Evolutionary conservation across 1,140 invertebrate genomes (phyloP).

Genomic region (Bombus confusus): DNA sequence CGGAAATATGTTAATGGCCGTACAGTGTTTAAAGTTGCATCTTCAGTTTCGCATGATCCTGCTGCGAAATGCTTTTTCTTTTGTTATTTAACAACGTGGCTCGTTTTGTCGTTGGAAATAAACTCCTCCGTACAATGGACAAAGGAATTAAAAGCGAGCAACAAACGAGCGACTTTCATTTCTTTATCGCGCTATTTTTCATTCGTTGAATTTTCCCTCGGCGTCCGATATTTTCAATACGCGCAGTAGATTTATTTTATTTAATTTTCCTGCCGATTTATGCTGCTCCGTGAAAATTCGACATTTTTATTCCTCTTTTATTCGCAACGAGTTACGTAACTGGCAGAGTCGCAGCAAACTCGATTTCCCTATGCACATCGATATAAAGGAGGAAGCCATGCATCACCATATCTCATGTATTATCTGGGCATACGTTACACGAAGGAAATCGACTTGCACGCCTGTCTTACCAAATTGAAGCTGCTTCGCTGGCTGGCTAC

Average conservation of each 20-base stretch:
- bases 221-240: no score
- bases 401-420: conserved; percentile 35
- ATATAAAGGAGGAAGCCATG: conserved; percentile 35
- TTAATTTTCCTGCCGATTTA: neutral
- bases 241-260: neutral
- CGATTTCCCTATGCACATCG: conserved; percentile 24
- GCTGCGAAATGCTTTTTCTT: neutral
- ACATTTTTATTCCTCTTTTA: neutral
- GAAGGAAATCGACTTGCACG: conserved; percentile 53
- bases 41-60: neutral
- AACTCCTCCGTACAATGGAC: no score
- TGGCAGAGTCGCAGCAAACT: neutral
- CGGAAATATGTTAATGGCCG: conserved; percentile 26
- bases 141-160: no score
- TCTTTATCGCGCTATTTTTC: neutral
- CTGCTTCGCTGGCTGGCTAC: conserved; percentile 4
- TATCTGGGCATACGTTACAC: conserved; percentile 22
- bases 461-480: conserved; percentile 44
- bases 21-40: neutral
- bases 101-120: neutral
- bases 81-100: neutral
- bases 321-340: neutral
- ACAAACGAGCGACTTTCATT: no score
- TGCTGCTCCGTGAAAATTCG: neutral
- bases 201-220: neutral